Conservation (phyloP, 2,113 vertebrate genomes). For the Falcunculus frontatus region DNA sequence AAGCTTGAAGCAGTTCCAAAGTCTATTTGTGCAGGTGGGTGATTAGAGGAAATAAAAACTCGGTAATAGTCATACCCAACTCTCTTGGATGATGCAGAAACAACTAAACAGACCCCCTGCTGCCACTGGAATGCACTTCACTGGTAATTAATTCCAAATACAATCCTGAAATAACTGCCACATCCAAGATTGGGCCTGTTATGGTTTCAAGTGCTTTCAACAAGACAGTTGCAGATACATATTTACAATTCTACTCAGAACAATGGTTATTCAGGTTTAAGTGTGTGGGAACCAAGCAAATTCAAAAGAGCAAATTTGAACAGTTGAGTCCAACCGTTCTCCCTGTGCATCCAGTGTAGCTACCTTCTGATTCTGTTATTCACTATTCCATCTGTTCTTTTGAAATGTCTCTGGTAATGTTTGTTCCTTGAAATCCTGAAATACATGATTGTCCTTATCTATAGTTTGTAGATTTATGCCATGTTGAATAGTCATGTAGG, state of each 20-base stretch:
- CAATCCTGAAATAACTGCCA: slow-evolving; percentile 16
- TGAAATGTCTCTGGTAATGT: neutral
- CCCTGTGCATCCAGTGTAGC: neutral
- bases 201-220: slow-evolving; percentile 27
- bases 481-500: neutral
- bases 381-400: slow-evolving; percentile 29
- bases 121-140: slow-evolving; percentile 39
- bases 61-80: slow-evolving; percentile 13
- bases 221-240: slow-evolving; percentile 33
- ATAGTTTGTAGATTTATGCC: neutral
- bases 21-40: slow-evolving; percentile 57
- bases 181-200: neutral
- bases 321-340: neutral
- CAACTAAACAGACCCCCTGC: slow-evolving; percentile 26
- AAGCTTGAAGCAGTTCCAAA: slow-evolving; percentile 52
- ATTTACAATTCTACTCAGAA: slow-evolving; percentile 28
- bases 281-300: slow-evolving; percentile 10
- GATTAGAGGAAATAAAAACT: slow-evolving; percentile 50
- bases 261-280: slow-evolving; percentile 33
- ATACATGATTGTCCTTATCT: neutral
- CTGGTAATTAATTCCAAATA: slow-evolving; percentile 57
- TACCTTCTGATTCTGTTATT: slow-evolving; percentile 18
- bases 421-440: neutral
- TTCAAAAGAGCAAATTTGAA: slow-evolving; percentile 33
- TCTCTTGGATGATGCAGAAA: slow-evolving; percentile 25